Evolutionary conservation across 2,888 invertebrate species (phyloP), one percentile per base, ranked within the genome.

Genomic region (Drosophila emarginata): DNA sequence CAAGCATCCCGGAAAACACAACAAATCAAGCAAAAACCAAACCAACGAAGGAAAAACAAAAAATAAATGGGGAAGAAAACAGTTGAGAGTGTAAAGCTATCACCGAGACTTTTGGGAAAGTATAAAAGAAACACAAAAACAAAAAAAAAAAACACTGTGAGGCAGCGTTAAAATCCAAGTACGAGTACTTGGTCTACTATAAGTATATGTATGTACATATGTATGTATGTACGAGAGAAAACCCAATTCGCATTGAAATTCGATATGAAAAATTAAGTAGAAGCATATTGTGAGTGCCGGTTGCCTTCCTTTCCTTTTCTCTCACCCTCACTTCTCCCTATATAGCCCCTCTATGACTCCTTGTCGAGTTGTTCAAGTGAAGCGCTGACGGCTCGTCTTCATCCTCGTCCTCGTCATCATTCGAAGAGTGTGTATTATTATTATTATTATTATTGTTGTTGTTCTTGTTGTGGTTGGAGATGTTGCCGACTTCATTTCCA

Each of bases 161-260:
- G 45, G 18, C 12, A 45, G 45, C 11, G 45, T 45, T 14, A 45
- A 45, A 45, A 9, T 45, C 18, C 18, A 21, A 32, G 32, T 32
- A 32, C 32, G 1, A 18, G 21, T 45, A 45, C 45, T 45, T 21
- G 18, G 45, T 45, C 45, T 45, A 45, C 45, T 45, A 21, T n/a
- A n/a, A n/a, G n/a, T n/a, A n/a, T n/a, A n/a, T 21, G 15, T 18
- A 45, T 18, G n/a, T 18, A 45, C 21, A 15, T 21, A 40, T 40
- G 40, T 40, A 14, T 40, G 39, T 51, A 51, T 52, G 21, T 12
- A 12, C 21, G 23, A 15, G 36, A 37, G 36, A 39, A 53, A 58
- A 45, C 40, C 64, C 81, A 67, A 82, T 88, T 86, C 76, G 81
- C 88, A 84, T 79, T 83, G 86, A 88, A 86, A 86, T 86, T 70